Evolutionary conservation across 2,888 invertebrate genomes (phyloP).

Genomic region (Tortrix viridana): DNA sequence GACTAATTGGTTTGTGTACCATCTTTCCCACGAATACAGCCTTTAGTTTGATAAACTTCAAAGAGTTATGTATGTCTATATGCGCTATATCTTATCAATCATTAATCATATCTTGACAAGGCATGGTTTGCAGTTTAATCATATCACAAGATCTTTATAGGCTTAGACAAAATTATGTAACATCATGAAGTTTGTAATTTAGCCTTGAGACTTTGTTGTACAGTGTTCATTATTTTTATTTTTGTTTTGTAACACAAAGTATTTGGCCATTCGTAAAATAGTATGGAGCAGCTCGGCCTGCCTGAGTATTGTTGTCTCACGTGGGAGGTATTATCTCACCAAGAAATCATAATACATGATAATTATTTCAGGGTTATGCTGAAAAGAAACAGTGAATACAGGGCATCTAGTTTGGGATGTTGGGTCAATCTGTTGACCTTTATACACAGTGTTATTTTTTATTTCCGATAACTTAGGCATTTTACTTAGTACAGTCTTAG

Average conservation of each 20-base stretch:
- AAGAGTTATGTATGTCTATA: background rate
- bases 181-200: background rate
- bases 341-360: no score
- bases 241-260: background rate
- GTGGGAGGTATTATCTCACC: no score
- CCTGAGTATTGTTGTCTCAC: no score
- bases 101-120: slow-evolving; percentile 32
- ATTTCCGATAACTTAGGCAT: no score
- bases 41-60: background rate
- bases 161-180: slow-evolving; percentile 17
- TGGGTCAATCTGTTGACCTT: no score
- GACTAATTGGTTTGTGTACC: background rate
- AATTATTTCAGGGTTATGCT: no score
- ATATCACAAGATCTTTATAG: slow-evolving; percentile 31
- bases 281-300: no score
- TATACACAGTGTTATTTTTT: no score
- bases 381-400: no score
- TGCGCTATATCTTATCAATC: slow-evolving; percentile 28
- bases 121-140: slow-evolving; percentile 26
- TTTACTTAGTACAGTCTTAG: no score
- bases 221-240: background rate
- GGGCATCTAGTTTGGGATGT: no score
- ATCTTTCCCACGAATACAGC: slow-evolving; percentile 1
- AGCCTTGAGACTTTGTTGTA: background rate
- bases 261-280: no score